Evolutionary conservation across 2,113 vertebrate genomes (phyloP).

Genomic region (Ariopsis seemanni): DNA sequence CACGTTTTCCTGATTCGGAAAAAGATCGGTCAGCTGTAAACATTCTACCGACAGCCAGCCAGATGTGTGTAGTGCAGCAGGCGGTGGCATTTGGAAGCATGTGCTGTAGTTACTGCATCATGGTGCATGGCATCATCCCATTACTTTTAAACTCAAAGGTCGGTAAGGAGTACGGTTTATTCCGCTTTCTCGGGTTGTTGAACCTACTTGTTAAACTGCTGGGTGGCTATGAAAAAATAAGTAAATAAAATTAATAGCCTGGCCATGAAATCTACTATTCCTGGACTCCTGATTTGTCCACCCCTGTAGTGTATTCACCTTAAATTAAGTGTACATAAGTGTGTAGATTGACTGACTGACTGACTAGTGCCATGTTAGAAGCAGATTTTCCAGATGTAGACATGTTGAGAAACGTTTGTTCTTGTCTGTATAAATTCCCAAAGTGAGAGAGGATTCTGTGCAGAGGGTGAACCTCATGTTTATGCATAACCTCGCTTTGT

Average conservation of each 20-base stretch:
- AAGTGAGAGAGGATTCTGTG: conserved; percentile 40
- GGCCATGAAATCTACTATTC: background rate
- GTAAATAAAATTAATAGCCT: background rate
- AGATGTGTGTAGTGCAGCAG: background rate
- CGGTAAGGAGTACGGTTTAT: background rate
- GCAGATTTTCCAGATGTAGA: background rate
- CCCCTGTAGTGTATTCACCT: background rate
- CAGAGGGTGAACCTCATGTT: conserved; percentile 32
- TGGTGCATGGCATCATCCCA: background rate
- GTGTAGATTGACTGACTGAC: background rate
- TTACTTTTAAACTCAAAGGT: background rate
- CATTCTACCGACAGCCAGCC: background rate
- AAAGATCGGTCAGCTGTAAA: too few species aligned
- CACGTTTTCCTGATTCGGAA: too few species aligned
- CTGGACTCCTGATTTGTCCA: background rate
- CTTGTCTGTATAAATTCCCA: conserved; percentile 14
- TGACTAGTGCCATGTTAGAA: conserved; percentile 9
- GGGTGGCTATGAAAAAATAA: background rate
- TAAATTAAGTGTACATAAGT: conserved; percentile 20
- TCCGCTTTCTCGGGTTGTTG: background rate
- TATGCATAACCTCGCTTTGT: conserved; percentile 34
- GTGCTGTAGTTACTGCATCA: background rate
- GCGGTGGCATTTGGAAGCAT: background rate
- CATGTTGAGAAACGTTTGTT: conserved; percentile 6
- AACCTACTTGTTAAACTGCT: background rate